Evolutionary conservation across 2,888 invertebrate species (phyloP), one percentile per base, ranked within the genome.

Genomic region (Tenthredo scrophulariae): DNA sequence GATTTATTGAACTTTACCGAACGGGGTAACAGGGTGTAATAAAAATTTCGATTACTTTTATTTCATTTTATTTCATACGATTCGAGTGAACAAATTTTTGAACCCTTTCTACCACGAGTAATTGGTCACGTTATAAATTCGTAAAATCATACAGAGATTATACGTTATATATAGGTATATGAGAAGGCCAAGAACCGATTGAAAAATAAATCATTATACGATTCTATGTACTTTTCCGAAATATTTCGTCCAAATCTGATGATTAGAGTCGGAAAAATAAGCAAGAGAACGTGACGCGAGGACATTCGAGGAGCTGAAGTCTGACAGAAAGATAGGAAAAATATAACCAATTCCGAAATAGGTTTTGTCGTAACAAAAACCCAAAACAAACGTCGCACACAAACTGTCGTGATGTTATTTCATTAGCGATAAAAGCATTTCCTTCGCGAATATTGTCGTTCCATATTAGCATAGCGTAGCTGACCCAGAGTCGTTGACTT

Each of bases 371-470:
- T 80, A 80, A 62, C n/a, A 40, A 62, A 80, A 80, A 80, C 62
- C 80, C 58, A 62, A 80, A 80, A 80, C 80, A 80, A 80, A 80
- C 80, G 58, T 37, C 26, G 37, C 80, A 80, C 50, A 58, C 13
- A 80, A 79, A 80, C 80, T 62, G 22, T 26, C 40, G 22, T 50
- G 83, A 83, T 83, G 83, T 83, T 83, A 83, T 83, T 83, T 83
- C 83, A 83, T 83, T 83, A 83, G 83, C 22, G 83, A 67, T 83
- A 83, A 83, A 83, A 83, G 83, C 83, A 83, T 83, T 83, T 67
- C 70, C 83, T 43, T 33, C 18, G 46, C 46, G 46, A 70, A 70
- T 70, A 70, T 70, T 7, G 83, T 70, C 65, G 67, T 67, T 83
- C 83, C 67, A 46, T 65, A 83, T 83, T 83, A 83, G 83, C 83